Conservation (phyloP, 2,888 invertebrate genomes). For the Heliconius hortense region DNA sequence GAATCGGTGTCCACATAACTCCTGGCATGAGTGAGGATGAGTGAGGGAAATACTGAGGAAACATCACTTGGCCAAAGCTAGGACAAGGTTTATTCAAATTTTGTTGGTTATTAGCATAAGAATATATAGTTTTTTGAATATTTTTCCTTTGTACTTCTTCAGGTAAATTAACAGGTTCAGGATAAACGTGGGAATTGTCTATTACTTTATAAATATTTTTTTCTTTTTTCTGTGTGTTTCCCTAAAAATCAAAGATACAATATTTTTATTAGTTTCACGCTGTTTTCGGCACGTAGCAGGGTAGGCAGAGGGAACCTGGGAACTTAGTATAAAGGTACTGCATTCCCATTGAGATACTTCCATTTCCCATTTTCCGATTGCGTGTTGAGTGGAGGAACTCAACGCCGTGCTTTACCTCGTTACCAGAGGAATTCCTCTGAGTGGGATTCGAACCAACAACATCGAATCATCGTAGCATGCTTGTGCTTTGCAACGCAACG, state of each 20-base stretch:
- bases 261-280: no score
- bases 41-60: slow-evolving; percentile 47
- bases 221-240: slow-evolving; percentile 40
- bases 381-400: no score
- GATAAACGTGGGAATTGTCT: slow-evolving; percentile 48
- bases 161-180: slow-evolving; percentile 52
- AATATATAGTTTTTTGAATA: slow-evolving; percentile 34
- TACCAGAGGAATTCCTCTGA: no score
- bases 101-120: background rate
- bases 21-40: slow-evolving; percentile 40
- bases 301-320: no score
- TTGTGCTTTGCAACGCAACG: no score
- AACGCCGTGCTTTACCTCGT: no score
- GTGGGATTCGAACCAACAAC: no score
- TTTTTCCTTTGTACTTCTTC: slow-evolving; percentile 38
- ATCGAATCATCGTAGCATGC: no score
- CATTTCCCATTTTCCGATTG: no score
- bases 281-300: no score
- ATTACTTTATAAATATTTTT: slow-evolving; percentile 39
- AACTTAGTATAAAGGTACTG: no score
- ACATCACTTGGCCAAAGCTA: slow-evolving; percentile 48
- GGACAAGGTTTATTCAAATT: background rate
- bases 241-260: slow-evolving; percentile 33
- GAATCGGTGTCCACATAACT: slow-evolving; percentile 48
- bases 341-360: no score